phyloP scores from a whole-genome alignment of 2,113 vertebrate species.

The Neoarius graeffei region DNA sequence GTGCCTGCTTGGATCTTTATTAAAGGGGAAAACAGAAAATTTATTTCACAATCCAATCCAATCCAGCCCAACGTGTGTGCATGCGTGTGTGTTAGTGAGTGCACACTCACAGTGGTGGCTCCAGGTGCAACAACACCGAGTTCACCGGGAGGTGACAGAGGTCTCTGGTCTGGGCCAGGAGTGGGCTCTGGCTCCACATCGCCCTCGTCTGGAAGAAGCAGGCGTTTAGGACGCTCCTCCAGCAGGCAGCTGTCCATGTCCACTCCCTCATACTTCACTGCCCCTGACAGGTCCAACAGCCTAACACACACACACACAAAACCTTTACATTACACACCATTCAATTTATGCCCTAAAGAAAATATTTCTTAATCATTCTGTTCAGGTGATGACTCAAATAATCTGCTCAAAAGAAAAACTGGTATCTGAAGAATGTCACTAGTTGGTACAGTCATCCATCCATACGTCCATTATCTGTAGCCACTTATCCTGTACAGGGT shows the following conservation, averaged over 20 bases:
- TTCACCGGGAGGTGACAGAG: conserved; percentile 56
- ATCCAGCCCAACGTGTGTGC: too few species aligned
- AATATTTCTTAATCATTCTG: background rate
- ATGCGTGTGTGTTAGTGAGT: background rate
- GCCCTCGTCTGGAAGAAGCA: conserved; percentile 61
- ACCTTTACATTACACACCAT: background rate
- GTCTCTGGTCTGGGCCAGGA: conserved; percentile 60
- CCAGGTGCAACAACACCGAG: conserved; percentile 55
- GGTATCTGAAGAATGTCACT: background rate
- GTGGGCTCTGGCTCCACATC: conserved; percentile 66
- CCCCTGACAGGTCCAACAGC: conserved; percentile 84
- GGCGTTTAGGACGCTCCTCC: conserved; percentile 65
- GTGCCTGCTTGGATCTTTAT: too few species aligned
- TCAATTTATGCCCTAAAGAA: background rate
- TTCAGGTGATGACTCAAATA: background rate
- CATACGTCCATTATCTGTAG: too few species aligned
- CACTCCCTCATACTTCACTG: conserved; percentile 75
- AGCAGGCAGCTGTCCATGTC: conserved; percentile 83
- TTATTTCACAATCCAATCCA: too few species aligned
- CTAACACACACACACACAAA: conserved; percentile 61
- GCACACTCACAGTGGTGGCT: conserved; percentile 54
- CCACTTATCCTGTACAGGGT: too few species aligned
- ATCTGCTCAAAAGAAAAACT: background rate
- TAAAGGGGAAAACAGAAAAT: too few species aligned
- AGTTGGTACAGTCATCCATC: background rate